A percentile compares a stretch with the other conserved stretches of the same genome.
These are phyloP conservation scores for Acleris emargana DNA, from an alignment of 2,888 invertebrate genomes.

Conservation along the genomic window DNA sequence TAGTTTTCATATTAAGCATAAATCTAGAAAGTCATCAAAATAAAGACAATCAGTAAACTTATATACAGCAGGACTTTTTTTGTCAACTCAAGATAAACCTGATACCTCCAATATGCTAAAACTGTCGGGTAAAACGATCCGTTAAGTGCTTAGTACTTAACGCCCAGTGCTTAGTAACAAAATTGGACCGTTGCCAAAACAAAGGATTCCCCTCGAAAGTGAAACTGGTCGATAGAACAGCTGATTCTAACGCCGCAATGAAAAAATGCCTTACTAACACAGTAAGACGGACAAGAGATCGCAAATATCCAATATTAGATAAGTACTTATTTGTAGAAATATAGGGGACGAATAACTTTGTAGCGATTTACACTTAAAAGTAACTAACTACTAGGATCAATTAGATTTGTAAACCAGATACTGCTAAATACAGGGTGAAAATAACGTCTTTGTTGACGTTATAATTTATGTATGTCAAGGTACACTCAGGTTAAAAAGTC, in stretches of 20 bases:
- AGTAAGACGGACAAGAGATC: not conserved
- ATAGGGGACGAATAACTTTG: too few relatives aligned
- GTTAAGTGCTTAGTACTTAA: slow-evolving; percentile 34
- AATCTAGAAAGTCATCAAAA: too few relatives aligned
- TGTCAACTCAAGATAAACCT: not conserved
- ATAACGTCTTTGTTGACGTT: slow-evolving; percentile 11
- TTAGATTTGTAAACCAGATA: too few relatives aligned
- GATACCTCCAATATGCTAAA: slow-evolving; percentile 9
- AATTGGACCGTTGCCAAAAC: slow-evolving; percentile 71
- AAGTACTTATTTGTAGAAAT: too few relatives aligned
- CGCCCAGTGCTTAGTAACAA: slow-evolving; percentile 54
- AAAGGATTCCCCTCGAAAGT: slow-evolving; percentile 66
- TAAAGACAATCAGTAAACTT: too few relatives aligned
- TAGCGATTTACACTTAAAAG: too few relatives aligned
- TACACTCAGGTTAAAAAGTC: slow-evolving; percentile 15
- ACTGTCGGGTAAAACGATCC: slow-evolving; percentile 32
- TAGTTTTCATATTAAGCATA: too few relatives aligned
- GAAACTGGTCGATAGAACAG: slow-evolving; percentile 73
- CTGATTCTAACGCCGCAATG: slow-evolving; percentile 51
- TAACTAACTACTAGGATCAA: too few relatives aligned
- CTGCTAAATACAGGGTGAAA: not conserved
- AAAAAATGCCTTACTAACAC: slow-evolving; percentile 11
- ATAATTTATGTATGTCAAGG: slow-evolving; percentile 1
- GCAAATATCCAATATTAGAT: too few relatives aligned
- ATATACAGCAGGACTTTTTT: not conserved